Evolutionary conservation across 1,140 invertebrate genomes (phyloP).

Genomic region (Zaprionus camerounensis): DNA sequence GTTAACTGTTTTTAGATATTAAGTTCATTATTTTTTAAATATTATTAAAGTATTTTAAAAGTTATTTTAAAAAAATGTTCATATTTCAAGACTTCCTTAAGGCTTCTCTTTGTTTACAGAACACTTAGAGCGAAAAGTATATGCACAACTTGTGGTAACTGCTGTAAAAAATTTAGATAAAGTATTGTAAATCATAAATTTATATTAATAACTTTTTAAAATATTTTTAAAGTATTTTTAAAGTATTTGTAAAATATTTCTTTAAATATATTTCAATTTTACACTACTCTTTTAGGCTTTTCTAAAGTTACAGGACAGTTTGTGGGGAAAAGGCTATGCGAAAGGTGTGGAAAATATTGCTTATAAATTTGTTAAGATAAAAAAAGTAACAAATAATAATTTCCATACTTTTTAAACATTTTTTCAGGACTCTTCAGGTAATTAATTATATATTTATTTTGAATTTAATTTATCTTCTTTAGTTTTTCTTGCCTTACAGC

Average conservation of each 20-base stretch:
- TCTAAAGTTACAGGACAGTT: neutral
- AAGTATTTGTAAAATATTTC: neutral
- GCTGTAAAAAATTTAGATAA: neutral
- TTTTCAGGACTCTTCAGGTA: neutral
- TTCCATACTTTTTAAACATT: too few relatives aligned
- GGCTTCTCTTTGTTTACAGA: too few relatives aligned
- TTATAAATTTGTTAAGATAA: too few relatives aligned
- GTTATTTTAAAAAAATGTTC: too few relatives aligned
- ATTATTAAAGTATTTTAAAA: neutral
- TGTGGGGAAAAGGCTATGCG: rapidly evolving
- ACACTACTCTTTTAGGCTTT: neutral
- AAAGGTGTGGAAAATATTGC: neutral
- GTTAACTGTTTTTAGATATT: neutral
- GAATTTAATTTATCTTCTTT: neutral
- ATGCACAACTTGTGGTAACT: neutral
- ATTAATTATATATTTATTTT: neutral
- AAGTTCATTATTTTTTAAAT: neutral
- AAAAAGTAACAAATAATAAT: neutral
- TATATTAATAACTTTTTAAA: neutral
- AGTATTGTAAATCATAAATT: neutral
- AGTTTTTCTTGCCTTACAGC: neutral
- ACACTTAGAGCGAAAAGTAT: neutral
- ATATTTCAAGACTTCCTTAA: too few relatives aligned
- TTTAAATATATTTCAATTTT: neutral
- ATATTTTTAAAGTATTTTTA: neutral